phyloP scores from a whole-genome alignment of 2,888 invertebrate species.

The Phyllotreta cruciferae region DNA sequence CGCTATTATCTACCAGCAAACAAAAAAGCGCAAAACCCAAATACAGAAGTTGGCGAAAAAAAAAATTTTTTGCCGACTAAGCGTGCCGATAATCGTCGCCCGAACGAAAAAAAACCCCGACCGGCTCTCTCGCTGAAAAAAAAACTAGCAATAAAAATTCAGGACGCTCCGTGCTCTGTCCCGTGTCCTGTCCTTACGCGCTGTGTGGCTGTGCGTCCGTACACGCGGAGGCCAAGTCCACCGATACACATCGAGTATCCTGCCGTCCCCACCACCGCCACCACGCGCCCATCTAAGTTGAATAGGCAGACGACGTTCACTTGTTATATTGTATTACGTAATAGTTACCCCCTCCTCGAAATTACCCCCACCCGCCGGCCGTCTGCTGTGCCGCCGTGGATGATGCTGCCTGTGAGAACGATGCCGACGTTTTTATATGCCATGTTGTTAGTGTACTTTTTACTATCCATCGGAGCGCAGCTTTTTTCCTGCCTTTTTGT shows the following conservation, averaged over 20 bases:
- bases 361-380: constrained; percentile 47
- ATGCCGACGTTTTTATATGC: constrained; percentile 57
- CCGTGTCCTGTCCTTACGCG: constrained; percentile 7
- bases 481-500: constrained; percentile 51
- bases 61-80: constrained; percentile 38
- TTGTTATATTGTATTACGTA: constrained; percentile 56
- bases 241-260: constrained; percentile 26
- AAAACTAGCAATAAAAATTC: constrained; percentile 5
- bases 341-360: constrained; percentile 49
- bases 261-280: constrained; percentile 27
- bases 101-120: constrained; percentile 34
- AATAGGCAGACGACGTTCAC: constrained; percentile 48
- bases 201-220: too few relatives aligned
- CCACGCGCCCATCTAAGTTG: constrained; percentile 40
- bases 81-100: constrained; percentile 36
- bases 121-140: constrained; percentile 34
- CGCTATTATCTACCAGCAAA: constrained; percentile 26
- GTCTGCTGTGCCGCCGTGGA: constrained; percentile 43
- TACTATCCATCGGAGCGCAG: constrained; percentile 56
- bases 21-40: constrained; percentile 39
- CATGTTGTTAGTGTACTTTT: constrained; percentile 61
- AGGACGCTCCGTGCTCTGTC: too few relatives aligned
- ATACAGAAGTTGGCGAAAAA: constrained; percentile 41
- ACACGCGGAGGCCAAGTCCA: too few relatives aligned
- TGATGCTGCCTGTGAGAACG: constrained; percentile 55